Percentiles rank a stretch among this genome's conserved stretches.
These are phyloP conservation scores for Motacilla alba DNA, from an alignment of 2,113 vertebrate species.

Conservation along the genomic window DNA sequence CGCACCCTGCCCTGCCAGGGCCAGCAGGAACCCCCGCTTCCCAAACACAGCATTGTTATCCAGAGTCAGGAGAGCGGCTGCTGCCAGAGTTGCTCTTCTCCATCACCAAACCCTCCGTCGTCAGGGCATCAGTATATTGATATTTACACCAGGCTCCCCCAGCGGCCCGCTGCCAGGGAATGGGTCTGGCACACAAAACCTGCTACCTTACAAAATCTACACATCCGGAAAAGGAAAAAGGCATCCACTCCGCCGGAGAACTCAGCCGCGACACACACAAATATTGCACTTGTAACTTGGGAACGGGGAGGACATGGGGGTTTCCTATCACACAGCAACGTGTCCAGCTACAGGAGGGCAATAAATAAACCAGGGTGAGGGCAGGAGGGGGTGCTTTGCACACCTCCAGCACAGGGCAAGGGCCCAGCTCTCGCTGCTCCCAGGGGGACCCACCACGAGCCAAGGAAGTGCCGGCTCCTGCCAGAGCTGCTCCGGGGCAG, in stretches of 20 bases:
- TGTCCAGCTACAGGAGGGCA: slow-evolving; percentile 80
- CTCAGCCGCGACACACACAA: slow-evolving; percentile 66
- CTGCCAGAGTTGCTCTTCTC: slow-evolving; percentile 73
- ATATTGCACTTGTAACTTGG: slow-evolving; percentile 92
- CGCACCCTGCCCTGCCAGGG: slow-evolving; percentile 69
- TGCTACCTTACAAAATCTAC: slow-evolving; percentile 46
- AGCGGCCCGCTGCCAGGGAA: slow-evolving; percentile 81
- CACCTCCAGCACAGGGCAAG: not conserved
- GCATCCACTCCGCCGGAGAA: slow-evolving; percentile 62
- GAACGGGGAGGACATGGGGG: slow-evolving; percentile 70
- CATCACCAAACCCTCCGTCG: slow-evolving; percentile 50
- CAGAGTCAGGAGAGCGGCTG: slow-evolving; percentile 75
- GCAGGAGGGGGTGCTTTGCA: not conserved
- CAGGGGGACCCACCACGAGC: not conserved
- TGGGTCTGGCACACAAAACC: slow-evolving; percentile 27
- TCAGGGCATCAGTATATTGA: slow-evolving; percentile 67
- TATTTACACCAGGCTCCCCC: slow-evolving; percentile 79
- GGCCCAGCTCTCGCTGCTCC: not conserved
- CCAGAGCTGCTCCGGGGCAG: not conserved
- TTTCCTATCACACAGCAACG: slow-evolving; percentile 75
- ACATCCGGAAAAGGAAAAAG: not conserved
- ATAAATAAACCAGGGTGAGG: slow-evolving; percentile 84
- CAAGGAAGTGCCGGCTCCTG: slow-evolving; percentile 58
- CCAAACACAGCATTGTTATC: slow-evolving; percentile 67
- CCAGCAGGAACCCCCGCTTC: slow-evolving; percentile 16